A percentile compares a stretch with the other conserved stretches of the same genome.
Evolutionary conservation across 2,113 vertebrate genomes (phyloP).

Genomic region (Cettia cetti): DNA sequence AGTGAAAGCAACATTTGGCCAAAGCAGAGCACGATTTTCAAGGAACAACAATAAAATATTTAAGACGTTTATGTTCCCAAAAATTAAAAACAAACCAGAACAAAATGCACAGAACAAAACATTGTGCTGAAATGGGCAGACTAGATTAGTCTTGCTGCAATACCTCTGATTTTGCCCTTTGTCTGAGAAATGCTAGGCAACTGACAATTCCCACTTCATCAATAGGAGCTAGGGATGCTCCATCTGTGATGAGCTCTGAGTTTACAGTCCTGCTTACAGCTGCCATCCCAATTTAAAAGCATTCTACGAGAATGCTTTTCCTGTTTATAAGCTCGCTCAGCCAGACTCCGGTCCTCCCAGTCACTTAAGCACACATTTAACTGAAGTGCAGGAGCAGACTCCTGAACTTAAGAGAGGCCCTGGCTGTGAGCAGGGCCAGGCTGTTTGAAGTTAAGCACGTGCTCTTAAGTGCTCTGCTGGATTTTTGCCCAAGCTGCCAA

Average conservation of each 20-base stretch:
- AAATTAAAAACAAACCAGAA: background rate
- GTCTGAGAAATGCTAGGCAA: background rate
- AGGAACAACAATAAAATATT: background rate
- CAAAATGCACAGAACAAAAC: background rate
- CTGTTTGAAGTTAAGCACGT: constrained; percentile 6
- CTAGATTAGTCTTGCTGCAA: background rate
- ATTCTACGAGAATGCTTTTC: background rate
- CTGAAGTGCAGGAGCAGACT: background rate
- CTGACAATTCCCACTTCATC: background rate
- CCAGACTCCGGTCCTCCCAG: background rate
- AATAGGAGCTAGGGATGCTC: background rate
- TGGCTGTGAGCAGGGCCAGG: background rate
- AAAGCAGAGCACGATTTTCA: background rate
- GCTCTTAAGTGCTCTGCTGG: constrained; percentile 34
- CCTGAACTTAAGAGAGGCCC: background rate
- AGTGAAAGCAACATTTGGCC: background rate
- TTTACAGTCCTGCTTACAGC: background rate
- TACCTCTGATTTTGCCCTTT: background rate
- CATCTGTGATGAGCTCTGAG: background rate
- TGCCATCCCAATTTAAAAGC: background rate
- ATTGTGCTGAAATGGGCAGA: background rate
- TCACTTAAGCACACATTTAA: background rate
- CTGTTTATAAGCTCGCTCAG: background rate
- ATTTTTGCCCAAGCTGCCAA: constrained; percentile 12
- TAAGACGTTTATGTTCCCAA: background rate